Percentiles rank a stretch among this genome's conserved stretches.
These are phyloP conservation scores for Mormyrops boulengeri DNA, from an alignment of 2,797 vertebrate species.

Conservation along the genomic window DNA sequence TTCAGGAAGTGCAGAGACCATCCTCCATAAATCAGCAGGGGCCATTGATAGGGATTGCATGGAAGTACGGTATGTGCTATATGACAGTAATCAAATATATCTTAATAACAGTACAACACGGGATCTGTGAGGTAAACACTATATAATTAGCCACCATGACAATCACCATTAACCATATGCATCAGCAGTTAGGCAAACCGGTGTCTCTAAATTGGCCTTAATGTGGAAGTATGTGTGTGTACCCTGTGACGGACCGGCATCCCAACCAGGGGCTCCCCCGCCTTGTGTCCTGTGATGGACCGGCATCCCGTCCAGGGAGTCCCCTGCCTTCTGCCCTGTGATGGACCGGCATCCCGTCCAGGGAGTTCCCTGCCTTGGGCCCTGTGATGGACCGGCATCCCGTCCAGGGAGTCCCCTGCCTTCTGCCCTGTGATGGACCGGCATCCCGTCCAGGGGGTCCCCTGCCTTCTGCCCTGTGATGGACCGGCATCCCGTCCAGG, in stretches of 20 bases:
- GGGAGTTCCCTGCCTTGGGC: no score
- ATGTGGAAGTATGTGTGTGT: neutral
- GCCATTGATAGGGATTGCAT: conserved; percentile 67
- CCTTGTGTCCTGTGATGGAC: neutral
- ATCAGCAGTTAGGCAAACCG: neutral
- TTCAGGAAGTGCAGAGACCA: conserved; percentile 57
- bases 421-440: no score
- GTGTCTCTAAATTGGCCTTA: neutral
- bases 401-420: no score
- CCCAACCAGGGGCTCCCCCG: no score
- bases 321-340: no score
- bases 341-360: no score
- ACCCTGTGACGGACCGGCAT: neutral
- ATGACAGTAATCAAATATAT: neutral
- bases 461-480: no score
- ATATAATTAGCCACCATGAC: neutral
- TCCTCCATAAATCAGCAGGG: conserved; percentile 64
- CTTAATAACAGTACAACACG: neutral
- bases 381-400: no score
- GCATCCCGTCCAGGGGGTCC: no score
- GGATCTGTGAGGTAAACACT: neutral
- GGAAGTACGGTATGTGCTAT: neutral
- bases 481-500: no score
- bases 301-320: no score
- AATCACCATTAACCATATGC: neutral